Base-by-base conservation (phyloP, 2,888 invertebrate species). In the Lordiphosa fenestrarum region DNA sequence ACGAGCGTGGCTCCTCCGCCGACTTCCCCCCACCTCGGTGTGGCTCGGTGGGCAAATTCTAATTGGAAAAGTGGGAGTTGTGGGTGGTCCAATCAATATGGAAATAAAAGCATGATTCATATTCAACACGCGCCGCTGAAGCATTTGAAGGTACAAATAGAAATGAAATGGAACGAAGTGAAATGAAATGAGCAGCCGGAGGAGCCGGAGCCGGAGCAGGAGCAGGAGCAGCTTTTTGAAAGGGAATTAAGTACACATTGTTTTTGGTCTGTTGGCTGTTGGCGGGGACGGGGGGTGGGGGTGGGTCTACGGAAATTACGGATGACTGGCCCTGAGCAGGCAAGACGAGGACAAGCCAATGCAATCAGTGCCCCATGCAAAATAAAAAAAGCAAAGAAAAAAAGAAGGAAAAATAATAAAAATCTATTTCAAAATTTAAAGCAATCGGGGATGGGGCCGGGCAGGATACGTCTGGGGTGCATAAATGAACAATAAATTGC, bases 191-290 rank as follows among this genome's bases (percentile, higher is more conserved):
- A 66, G 68, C 60, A 65, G 57, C 50, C 9, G 13, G 19, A 19
- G 2, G 15, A 15, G 15, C 15, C 15, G 15, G 15, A 15, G 15
- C 15, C 40, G 39, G 12, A 25, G 44, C 35, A n/a, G 30, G 12
- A 35, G 44, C 4, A 4, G n/a, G 13, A 46, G 33, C 13, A 42
- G 35, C 30, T 30, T 30, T 49, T 36, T 51, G 48, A 49, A 52
- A 69, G 81, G 81, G 80, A 74, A 74, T 74, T 74, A 74, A 76
- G 63, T 76, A 76, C 73, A 80, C 69, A 59, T 71, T 30, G 30
- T 30, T 30, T 30, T 30, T 30, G 30, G 30, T 30, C 7, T 30
- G 30, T 30, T 12, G 19, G 5, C 9, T 13, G 47, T n/a, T n/a
- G 6, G 9, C 15, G 15, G 15, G 15, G 23, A 7, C n/a, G 47